Evolutionary conservation across 2,888 invertebrate genomes (phyloP).

Genomic region (Eulithis prunata): DNA sequence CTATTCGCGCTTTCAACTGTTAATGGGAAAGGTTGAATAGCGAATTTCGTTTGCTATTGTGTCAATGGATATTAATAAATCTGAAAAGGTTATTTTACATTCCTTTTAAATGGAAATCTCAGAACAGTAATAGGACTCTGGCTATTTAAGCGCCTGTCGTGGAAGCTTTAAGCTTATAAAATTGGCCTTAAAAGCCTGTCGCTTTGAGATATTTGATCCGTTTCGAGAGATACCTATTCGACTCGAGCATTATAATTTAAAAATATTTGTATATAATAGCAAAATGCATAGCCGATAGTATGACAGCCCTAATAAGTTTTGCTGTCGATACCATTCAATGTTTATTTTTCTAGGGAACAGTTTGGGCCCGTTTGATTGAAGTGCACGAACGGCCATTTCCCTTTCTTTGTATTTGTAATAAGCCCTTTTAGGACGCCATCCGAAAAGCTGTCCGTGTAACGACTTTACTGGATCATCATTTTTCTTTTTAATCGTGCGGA

Average conservation of each 20-base stretch:
- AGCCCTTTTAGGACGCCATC: slow-evolving; percentile 31
- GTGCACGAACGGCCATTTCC: slow-evolving; percentile 45
- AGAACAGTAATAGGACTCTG: background rate
- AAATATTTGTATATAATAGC: background rate
- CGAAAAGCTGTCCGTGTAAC: slow-evolving; percentile 23
- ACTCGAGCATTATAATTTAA: too few relatives aligned
- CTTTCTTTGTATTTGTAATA: slow-evolving; percentile 34
- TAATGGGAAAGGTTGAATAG: slow-evolving; percentile 30
- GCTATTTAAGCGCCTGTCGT: background rate
- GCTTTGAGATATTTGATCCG: slow-evolving; percentile 3
- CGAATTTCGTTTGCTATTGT: slow-evolving; percentile 33
- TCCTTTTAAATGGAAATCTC: slow-evolving; percentile 2
- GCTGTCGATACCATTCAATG: slow-evolving; percentile 49
- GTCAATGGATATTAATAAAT: slow-evolving; percentile 14
- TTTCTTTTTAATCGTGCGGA: slow-evolving; percentile 33
- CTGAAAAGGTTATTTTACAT: slow-evolving; percentile 1
- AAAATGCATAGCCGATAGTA: background rate
- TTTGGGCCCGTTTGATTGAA: slow-evolving; percentile 70
- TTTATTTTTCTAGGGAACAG: slow-evolving; percentile 72
- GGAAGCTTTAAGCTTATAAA: background rate
- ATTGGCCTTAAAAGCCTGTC: slow-evolving; percentile 4
- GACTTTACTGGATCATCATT: slow-evolving; percentile 30
- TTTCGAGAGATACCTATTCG: background rate
- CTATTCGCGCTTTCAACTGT: slow-evolving; percentile 26
- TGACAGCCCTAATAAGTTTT: slow-evolving; percentile 45